phyloP scores from a whole-genome alignment of 1,140 invertebrate species.

The Ooceraea biroi region DNA sequence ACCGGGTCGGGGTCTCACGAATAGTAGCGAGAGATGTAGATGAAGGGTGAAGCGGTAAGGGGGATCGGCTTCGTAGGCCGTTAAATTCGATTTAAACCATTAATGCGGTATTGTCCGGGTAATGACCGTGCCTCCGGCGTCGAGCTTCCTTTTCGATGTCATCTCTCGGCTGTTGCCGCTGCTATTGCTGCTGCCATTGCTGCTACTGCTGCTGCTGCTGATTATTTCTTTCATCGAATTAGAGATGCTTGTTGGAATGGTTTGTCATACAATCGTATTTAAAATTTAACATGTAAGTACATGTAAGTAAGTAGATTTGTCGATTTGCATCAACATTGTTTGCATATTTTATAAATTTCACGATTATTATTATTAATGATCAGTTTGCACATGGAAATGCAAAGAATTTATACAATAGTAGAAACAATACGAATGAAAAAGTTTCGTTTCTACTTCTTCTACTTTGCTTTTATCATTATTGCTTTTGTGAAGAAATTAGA shows the following conservation, averaged over 20 bases:
- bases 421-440: too few relatives aligned
- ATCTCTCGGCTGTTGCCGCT: conserved; percentile 59
- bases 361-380: conserved; percentile 25
- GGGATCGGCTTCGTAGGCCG: conserved; percentile 71
- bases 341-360: not conserved
- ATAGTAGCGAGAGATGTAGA: conserved; percentile 23
- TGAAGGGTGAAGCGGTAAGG: conserved; percentile 26
- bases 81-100: conserved; percentile 84
- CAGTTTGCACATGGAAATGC: not conserved
- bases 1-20: conserved; percentile 6
- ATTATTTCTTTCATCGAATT: conserved; percentile 73
- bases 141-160: conserved; percentile 61
- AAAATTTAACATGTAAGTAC: conserved; percentile 29
- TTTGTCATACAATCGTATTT: conserved; percentile 26
- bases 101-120: conserved; percentile 82
- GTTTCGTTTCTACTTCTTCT: not conserved
- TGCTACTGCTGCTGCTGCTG: conserved; percentile 64
- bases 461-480: not conserved
- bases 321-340: not conserved
- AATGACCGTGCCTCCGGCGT: conserved; percentile 75
- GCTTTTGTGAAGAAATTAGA: not conserved
- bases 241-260: conserved; percentile 24
- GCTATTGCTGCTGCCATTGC: conserved; percentile 30
- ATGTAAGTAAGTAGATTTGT: not conserved
- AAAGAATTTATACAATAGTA: not conserved